Percentiles rank a stretch among this genome's conserved stretches.
Evolutionary conservation across 1,140 invertebrate genomes (phyloP).

Genomic region (Pseudomyrmex sp.): DNA sequence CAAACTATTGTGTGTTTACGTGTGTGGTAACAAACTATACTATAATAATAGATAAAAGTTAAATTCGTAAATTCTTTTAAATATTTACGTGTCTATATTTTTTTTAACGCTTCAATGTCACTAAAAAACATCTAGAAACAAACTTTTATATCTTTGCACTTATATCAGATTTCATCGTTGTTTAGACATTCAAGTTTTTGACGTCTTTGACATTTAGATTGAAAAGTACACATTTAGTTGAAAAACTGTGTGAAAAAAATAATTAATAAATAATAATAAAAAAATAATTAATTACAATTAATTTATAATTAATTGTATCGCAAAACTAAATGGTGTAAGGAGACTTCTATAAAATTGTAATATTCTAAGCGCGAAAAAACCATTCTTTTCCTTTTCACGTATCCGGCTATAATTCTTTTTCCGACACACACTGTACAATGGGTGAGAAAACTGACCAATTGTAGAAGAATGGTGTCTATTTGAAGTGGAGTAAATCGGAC

Average conservation of each 20-base stretch:
- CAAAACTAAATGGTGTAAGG: neutral
- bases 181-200: neutral
- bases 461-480: conserved; percentile 40
- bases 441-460: conserved; percentile 55
- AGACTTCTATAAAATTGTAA: neutral
- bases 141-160: neutral
- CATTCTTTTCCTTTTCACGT: neutral
- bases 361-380: too few species aligned
- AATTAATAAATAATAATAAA: neutral
- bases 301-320: neutral
- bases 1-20: neutral
- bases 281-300: neutral
- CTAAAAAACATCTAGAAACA: neutral
- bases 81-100: neutral
- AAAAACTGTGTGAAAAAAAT: neutral
- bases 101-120: neutral
- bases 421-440: conserved; percentile 37
- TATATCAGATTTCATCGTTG: neutral
- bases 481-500: conserved; percentile 36
- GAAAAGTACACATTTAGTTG: neutral
- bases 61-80: conserved; percentile 3
- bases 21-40: too few species aligned
- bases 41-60: conserved; percentile 1
- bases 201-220: neutral
- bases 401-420: conserved; percentile 10